Percentiles rank a stretch among this genome's conserved stretches.
Conservation (phyloP, 30 jellyfish, hydroid and myxozoan genomes). For the Morbakka virulenta region DNA sequence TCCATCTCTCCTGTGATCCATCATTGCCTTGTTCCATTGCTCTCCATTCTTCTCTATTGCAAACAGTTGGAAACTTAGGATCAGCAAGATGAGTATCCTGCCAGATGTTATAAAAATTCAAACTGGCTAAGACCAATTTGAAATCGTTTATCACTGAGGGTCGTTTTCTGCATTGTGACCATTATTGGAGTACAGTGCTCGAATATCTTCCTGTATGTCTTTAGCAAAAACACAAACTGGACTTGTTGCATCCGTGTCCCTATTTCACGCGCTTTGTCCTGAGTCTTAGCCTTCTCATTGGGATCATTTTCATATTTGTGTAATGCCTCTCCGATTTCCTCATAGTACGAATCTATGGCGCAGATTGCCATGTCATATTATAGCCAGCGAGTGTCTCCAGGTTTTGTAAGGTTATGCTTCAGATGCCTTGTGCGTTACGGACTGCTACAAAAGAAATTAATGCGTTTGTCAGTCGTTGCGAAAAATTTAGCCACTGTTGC, state of each 20-base stretch:
- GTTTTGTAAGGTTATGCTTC: slow-evolving; percentile 26
- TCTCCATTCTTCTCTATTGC: slow-evolving; percentile 20
- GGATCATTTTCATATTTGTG: slow-evolving; percentile 13
- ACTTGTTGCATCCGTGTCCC: too few species aligned
- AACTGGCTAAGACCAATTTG: slow-evolving; percentile 1
- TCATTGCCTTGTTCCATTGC: slow-evolving; percentile 33
- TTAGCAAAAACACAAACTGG: too few species aligned
- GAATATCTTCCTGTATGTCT: too few species aligned
- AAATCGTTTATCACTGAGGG: slow-evolving; percentile 26
- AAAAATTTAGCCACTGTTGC: slow-evolving; percentile 24
- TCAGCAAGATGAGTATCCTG: slow-evolving; percentile 18
- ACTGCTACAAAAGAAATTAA: slow-evolving; percentile 35
- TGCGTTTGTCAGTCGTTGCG: slow-evolving; percentile 25
- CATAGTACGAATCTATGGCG: too few species aligned
- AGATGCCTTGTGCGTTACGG: slow-evolving; percentile 24
- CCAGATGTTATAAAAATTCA: slow-evolving; percentile 7
- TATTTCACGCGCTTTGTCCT: slow-evolving; percentile 37
- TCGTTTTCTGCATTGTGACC: slow-evolving; percentile 38
- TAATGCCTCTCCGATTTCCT: too few species aligned
- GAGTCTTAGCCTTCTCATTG: slow-evolving; percentile 49
- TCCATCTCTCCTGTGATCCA: slow-evolving; percentile 48
- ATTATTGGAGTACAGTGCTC: too few species aligned
- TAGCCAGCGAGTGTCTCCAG: slow-evolving; percentile 1
- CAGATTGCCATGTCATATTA: slow-evolving; percentile 10
- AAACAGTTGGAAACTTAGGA: slow-evolving; percentile 32